Base-by-base conservation (phyloP, 2,113 vertebrate genomes). In the Cololabis saira region DNA sequence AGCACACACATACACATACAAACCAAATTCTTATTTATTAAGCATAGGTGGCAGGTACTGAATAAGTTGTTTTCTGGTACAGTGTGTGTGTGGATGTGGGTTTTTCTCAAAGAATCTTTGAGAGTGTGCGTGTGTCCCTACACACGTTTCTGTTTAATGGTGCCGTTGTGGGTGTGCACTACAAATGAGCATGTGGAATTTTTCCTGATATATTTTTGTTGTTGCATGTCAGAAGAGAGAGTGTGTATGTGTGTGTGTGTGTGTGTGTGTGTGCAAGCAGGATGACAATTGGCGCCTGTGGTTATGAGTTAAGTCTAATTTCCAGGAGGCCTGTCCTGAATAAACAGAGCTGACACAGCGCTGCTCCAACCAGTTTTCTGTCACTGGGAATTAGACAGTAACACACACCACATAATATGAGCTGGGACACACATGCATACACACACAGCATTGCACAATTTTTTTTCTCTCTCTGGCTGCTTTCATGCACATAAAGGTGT, bases 1-100 rank as follows among this genome's bases (percentile, higher is more conserved):
- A 15, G 22, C 59, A 93, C 13, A 16, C 48, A 51, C 48, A 44
- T 12, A 16, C 62, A 22, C 18, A 33, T 11, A 85, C 92, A 93
- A 96, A 96, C 94, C 92, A 95, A 93, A 95, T 95, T 96, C 95
- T 97, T 98, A 97, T 97, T 98, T 98, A 98, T 96, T 97, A 98
- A 99, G 92, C 92, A 89, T 91, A 96, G 91, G 95, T 95, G 95
- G 95, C 96, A 96, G 90, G 86, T 40, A 91, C 93, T 95, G 96
- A 98, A 96, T 96, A 97, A 95, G 94, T 95, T 95, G 94, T 91
- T 92, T 78, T 84, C 75, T 73, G 59, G 64, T 64, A 76, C 57
- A 33, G 71, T 84, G 69, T 82, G 17, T 65, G 37, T 65, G 71
- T 61, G 53, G 15, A 21, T 49, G 14, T 30, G 57, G 63, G 11